Conservation (phyloP, 2,888 invertebrate genomes). For the Beris morrisii region DNA sequence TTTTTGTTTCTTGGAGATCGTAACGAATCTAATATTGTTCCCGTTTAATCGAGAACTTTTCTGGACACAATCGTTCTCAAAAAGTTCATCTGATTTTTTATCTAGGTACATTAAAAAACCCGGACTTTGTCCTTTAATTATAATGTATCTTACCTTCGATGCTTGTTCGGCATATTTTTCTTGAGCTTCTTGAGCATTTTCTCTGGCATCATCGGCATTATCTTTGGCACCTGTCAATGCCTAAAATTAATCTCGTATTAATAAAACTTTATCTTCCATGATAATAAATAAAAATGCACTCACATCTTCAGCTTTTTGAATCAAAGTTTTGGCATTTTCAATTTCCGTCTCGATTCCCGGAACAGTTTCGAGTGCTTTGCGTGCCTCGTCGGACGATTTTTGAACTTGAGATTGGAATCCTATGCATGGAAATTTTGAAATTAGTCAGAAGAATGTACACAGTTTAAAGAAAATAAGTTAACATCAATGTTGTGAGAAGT, state of each 20-base stretch:
- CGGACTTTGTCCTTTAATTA: no score
- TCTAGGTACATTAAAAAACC: no score
- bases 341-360: conserved; percentile 74
- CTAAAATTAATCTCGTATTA: conserved; percentile 36
- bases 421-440: conserved; percentile 48
- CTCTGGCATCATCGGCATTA: conserved; percentile 68
- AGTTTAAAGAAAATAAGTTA: no score
- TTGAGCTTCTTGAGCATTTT: conserved; percentile 79
- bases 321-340: conserved; percentile 69
- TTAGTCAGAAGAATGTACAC: not conserved
- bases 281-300: conserved; percentile 19
- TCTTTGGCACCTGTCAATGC: conserved; percentile 53
- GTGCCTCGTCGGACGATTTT: conserved; percentile 78
- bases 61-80: no score
- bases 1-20: no score
- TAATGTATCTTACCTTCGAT: conserved; percentile 57
- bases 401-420: conserved; percentile 90
- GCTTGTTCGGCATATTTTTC: conserved; percentile 76
- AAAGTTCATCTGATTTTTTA: no score
- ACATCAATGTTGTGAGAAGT: no score
- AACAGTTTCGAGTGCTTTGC: conserved; percentile 73
- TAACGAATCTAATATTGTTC: no score
- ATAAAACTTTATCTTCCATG: not conserved
- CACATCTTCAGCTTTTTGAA: conserved; percentile 72
- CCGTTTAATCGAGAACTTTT: no score